Base-by-base conservation (phyloP, 2,113 vertebrate genomes). In the Buteo buteo region DNA sequence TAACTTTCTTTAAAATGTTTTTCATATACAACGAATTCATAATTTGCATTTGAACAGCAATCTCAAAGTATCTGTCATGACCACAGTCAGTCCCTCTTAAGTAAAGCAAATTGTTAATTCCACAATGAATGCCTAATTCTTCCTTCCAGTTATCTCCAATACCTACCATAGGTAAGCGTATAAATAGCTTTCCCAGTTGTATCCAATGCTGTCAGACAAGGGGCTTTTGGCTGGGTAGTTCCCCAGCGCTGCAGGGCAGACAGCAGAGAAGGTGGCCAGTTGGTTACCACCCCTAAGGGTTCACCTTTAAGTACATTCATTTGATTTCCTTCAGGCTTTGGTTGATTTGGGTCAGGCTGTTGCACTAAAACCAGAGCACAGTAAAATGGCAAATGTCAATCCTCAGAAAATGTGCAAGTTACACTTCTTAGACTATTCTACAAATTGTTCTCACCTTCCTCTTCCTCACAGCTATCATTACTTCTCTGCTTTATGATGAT, bases 311-410 rank as follows among this genome's bases (percentile, higher is more conserved):
- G 97, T 62, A 99, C 97, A 22, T 96, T 98, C 97, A 98, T 98
- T 91, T 98, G 98, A 44, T 97, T 97, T 82, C 99, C 99, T 96
- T 99, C 99, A 3, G 99, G 98, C 97, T 99, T 99, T 34, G 99
- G 99, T 97, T 99, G 99, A 96, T 99, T 99, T 22, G 99, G 99
- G 94, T 99, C 99, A 17, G 98, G 98, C 73, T 99, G 99, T 96
- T 99, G 99, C 95, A 99, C 99, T 99, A 84, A 69, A 97, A 95
- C 4, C 54, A 87, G 96, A 96, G 28, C 6, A 89, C 52, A 96
- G 38, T 10, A 52, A 47, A 92, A 50, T 3, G 3, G 17, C 6
- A 69, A 40, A 73, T 3, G 44, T 94, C 40, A 91, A 18, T 65
- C 32, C 17, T 40, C 20, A 87, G 10, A 32, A 67, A 59, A 49